Percentiles rank a stretch among this genome's conserved stretches.
phyloP scores from a whole-genome alignment of 1,140 invertebrate species.

The Phthorimaea operculella region DNA sequence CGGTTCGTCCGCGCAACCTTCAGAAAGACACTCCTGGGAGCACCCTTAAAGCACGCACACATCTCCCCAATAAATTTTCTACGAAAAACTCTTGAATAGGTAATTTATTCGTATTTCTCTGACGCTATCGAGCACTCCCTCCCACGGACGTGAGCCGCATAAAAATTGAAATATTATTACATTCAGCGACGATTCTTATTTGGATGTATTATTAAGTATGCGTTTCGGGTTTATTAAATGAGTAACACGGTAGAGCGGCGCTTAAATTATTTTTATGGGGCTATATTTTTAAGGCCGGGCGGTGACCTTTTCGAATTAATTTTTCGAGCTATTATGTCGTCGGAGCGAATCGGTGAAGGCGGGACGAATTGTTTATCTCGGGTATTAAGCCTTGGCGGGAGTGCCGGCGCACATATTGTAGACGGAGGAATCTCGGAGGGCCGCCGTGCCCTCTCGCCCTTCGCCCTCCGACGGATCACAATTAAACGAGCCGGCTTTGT shows the following conservation, averaged over 20 bases:
- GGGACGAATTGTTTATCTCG: slow-evolving; percentile 60
- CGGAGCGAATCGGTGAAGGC: slow-evolving; percentile 40
- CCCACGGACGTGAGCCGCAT: slow-evolving; percentile 3
- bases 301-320: slow-evolving; percentile 41
- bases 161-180: slow-evolving; percentile 3
- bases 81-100: slow-evolving; percentile 3
- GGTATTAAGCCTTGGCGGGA: slow-evolving; percentile 42
- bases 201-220: slow-evolving; percentile 3
- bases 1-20: background rate
- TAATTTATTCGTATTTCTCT: slow-evolving; percentile 9
- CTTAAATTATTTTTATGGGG: slow-evolving; percentile 12
- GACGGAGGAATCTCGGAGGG: slow-evolving; percentile 13
- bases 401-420: slow-evolving; percentile 51
- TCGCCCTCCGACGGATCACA: slow-evolving; percentile 33
- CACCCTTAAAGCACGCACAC: background rate
- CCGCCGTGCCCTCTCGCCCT: slow-evolving; percentile 14
- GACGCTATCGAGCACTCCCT: slow-evolving; percentile 3
- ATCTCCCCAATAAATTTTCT: background rate
- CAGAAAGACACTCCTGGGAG: background rate
- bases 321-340: slow-evolving; percentile 43
- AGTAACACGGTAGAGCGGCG: slow-evolving; percentile 14
- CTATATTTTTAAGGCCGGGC: slow-evolving; percentile 18
- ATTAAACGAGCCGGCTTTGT: slow-evolving; percentile 46
- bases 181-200: slow-evolving; percentile 1
- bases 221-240: slow-evolving; percentile 3